Evolutionary conservation across 2,888 invertebrate genomes (phyloP), one percentile per base, ranked within the genome.

Genomic region (Entomobrya proxima): DNA sequence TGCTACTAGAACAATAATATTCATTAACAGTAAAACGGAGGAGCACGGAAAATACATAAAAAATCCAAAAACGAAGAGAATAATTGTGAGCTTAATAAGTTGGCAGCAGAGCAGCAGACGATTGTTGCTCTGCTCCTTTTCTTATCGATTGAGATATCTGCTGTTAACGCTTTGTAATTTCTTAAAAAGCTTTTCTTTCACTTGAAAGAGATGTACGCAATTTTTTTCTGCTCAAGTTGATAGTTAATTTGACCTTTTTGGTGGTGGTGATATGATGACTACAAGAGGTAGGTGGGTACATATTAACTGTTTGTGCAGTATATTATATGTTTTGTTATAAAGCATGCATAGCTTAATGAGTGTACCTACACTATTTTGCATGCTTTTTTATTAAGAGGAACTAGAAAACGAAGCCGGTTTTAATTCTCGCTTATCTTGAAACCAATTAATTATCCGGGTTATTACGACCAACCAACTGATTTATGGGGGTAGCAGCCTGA

Each of bases 391-490:
- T 24, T 27, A 72, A 30, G 9, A 47, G 44, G 64, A 64, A 5
- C 13, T 11, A 52, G 44, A 44, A 44, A 13, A 61, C 1, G 30
- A 61, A 78, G 78, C 78, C 37, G 64, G 78, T 78, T 64, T 78
- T 47, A 76, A 58, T 78, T 78, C 32, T 15, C 13, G 5, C 44
- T 61, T 61, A 78, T 78, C 78, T 78, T 32, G n/a, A 47, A 78
- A 40, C 44, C 64, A 78, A 78, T 78, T 61, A 78, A 78, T 78
- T 78, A 78, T 78, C 64, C 30, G 9, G 7, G 78, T 47, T 78
- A 64, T 78, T 61, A 64, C 47, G 78, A 78, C 61, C 64, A 78
- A 27, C 61, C 7, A 30, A 30, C 64, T 78, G 78, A 78, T 78
- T 78, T 78, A 78, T 78, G 64, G 32, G 47, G 30, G 32, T 37